A percentile compares a stretch with the other conserved stretches of the same genome.
Conservation (phyloP, 2,888 invertebrate genomes). For the Auanema sp. region DNA sequence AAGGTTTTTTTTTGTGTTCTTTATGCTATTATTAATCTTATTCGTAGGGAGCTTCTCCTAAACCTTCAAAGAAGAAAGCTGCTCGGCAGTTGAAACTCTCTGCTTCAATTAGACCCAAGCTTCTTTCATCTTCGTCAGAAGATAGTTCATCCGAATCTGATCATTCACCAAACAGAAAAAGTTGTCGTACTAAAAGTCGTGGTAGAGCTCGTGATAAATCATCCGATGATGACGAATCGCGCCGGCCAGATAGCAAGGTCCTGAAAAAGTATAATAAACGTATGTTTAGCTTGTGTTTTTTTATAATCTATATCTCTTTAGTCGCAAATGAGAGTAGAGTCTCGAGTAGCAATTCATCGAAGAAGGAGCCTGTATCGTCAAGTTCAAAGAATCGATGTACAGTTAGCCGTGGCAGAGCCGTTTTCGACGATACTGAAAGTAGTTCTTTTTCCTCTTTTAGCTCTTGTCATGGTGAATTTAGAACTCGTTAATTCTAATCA, state of each 20-base stretch:
- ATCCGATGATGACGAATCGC: too few relatives aligned
- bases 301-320: too few relatives aligned
- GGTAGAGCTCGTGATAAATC: too few relatives aligned
- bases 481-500: too few relatives aligned
- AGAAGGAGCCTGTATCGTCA: too few relatives aligned
- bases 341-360: too few relatives aligned
- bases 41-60: constrained; percentile 5
- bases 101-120: background rate
- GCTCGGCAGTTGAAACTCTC: constrained; percentile 7
- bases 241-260: too few relatives aligned
- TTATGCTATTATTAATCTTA: background rate
- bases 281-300: too few relatives aligned
- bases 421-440: constrained; percentile 12
- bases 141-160: constrained; percentile 3
- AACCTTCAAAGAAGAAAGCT: constrained; percentile 14
- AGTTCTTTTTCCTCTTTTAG: constrained; percentile 6
- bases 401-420: constrained; percentile 9
- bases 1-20: constrained; percentile 15
- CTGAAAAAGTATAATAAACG: too few relatives aligned
- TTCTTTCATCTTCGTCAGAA: constrained; percentile 4
- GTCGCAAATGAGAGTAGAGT: too few relatives aligned
- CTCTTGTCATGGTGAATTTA: background rate
- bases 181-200: too few relatives aligned
- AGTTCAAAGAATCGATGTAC: background rate
- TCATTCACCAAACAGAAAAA: background rate